Conservation (phyloP, 1,140 invertebrate genomes). For the Drosophila burlai region DNA sequence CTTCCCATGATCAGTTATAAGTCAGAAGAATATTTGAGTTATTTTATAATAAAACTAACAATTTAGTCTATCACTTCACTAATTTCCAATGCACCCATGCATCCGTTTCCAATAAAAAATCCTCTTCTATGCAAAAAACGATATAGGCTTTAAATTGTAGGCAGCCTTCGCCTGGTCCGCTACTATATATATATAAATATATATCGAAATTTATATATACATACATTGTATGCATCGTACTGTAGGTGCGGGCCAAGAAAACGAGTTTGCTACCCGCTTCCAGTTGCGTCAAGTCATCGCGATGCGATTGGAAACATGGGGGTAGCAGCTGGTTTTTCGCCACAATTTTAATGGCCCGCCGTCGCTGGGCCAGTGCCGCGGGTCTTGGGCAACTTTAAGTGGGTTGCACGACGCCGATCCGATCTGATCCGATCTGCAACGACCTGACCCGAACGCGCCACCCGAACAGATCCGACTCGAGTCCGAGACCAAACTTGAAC, state of each 20-base stretch:
- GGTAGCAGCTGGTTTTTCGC: slow-evolving; percentile 78
- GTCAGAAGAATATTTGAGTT: too few species aligned
- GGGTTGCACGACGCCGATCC: slow-evolving; percentile 59
- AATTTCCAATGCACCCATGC: too few species aligned
- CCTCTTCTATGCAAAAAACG: too few species aligned
- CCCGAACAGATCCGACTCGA: slow-evolving; percentile 35
- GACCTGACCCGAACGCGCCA: slow-evolving; percentile 9
- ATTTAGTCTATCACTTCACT: too few species aligned
- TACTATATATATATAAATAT: not conserved
- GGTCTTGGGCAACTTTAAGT: slow-evolving; percentile 77
- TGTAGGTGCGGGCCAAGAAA: slow-evolving; percentile 45
- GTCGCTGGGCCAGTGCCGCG: slow-evolving; percentile 50
- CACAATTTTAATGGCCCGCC: slow-evolving; percentile 66
- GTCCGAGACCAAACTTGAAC: slow-evolving; percentile 18
- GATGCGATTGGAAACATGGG: slow-evolving; percentile 67
- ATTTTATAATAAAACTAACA: too few species aligned
- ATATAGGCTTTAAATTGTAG: not conserved
- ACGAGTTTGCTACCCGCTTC: slow-evolving; percentile 74
- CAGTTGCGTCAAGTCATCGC: slow-evolving; percentile 68
- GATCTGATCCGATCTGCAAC: slow-evolving; percentile 22
- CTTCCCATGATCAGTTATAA: too few species aligned
- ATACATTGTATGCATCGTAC: slow-evolving; percentile 17
- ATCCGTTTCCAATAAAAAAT: too few species aligned
- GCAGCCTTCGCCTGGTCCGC: not conserved
- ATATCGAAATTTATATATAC: slow-evolving; percentile 16